Evolutionary conservation across 2,113 vertebrate species (phyloP).

Genomic region (Malurus elegans): DNA sequence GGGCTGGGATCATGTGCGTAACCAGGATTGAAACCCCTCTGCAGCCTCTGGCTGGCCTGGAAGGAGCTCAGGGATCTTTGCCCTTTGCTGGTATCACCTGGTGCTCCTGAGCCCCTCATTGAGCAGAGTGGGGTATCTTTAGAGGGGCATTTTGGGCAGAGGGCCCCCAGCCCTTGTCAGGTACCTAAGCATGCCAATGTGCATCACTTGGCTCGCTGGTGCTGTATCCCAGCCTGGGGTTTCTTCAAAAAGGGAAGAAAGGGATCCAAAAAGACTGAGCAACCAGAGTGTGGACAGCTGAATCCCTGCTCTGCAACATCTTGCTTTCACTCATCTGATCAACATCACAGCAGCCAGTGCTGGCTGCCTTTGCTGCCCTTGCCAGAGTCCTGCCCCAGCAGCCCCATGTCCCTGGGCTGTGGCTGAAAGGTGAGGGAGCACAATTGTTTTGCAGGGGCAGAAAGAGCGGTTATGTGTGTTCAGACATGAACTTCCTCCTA

Average conservation of each 20-base stretch:
- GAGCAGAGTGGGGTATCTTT: background rate
- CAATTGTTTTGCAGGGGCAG: background rate
- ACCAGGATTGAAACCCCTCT: background rate
- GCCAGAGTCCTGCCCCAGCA: background rate
- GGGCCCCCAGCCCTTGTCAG: background rate
- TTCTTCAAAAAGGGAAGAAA: fast-evolving
- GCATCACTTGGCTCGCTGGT: fast-evolving
- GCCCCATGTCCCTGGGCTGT: background rate
- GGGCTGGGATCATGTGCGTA: background rate
- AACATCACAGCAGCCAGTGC: background rate
- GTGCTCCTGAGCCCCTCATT: background rate
- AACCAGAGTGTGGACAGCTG: background rate
- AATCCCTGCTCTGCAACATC: background rate
- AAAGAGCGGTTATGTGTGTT: fast-evolving
- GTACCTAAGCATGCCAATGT: background rate
- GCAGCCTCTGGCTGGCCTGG: background rate
- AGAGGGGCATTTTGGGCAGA: background rate
- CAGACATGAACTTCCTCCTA: background rate
- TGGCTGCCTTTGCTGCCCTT: background rate
- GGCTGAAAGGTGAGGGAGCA: background rate
- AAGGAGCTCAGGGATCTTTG: background rate
- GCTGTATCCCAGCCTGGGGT: background rate
- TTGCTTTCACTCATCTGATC: background rate
- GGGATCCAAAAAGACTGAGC: background rate
- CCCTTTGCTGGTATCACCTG: fast-evolving